Percentiles rank a stretch among this genome's conserved stretches.
Conservation (phyloP, 2,113 vertebrate genomes). For the Varanus komodoensis region DNA sequence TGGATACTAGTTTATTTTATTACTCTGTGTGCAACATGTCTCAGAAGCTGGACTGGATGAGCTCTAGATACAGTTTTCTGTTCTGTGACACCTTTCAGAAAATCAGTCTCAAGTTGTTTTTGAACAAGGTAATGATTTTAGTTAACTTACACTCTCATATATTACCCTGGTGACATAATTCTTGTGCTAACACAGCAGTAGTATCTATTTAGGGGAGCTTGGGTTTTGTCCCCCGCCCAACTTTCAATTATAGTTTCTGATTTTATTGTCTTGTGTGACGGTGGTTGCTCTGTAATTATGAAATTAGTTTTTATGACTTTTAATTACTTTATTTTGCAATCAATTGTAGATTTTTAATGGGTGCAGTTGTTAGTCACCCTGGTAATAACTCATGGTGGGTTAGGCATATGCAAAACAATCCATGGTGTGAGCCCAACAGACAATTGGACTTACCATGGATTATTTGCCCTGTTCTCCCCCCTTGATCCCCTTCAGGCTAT, state of each 20-base stretch:
- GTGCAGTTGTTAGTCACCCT: too few species aligned
- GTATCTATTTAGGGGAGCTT: not conserved
- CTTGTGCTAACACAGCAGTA: not conserved
- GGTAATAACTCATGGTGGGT: too few species aligned
- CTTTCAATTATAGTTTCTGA: not conserved
- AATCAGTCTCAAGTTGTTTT: not conserved
- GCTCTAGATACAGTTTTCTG: too few species aligned
- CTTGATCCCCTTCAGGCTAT: too few species aligned
- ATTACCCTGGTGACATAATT: not conserved
- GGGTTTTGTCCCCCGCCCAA: not conserved
- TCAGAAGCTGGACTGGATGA: too few species aligned
- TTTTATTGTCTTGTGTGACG: not conserved
- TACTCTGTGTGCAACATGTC: too few species aligned
- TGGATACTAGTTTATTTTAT: too few species aligned
- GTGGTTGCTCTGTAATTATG: not conserved
- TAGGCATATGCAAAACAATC: too few species aligned
- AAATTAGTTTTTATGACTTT: not conserved
- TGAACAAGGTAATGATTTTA: not conserved
- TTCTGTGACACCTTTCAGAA: not conserved
- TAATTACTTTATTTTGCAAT: not conserved
- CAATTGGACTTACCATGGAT: too few species aligned
- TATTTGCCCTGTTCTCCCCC: too few species aligned
- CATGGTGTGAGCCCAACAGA: too few species aligned
- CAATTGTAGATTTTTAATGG: not conserved
- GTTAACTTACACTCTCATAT: not conserved